Evolutionary conservation across 2,797 vertebrate species (phyloP), one percentile per base, ranked within the genome.

Genomic region (Gadopsis bispinosus): DNA sequence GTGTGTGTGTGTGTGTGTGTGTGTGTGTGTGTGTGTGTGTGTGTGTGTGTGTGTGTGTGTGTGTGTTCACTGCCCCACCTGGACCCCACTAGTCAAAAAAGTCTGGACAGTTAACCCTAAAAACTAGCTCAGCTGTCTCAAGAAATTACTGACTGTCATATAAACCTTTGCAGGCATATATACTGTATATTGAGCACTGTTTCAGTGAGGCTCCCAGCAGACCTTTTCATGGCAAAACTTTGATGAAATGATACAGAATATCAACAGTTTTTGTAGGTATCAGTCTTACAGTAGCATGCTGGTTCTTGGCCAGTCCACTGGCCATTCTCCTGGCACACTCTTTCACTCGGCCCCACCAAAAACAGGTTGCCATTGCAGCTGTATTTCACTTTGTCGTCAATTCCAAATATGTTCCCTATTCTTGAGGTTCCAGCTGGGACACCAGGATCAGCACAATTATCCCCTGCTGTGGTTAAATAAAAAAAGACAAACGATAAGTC

Each of bases 261-360:
- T 58, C 1, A 33, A 29, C 37, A 63, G 35, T 9, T 29, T 56
- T 20, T 33, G 12, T 39, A 19, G 63, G 31, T 69, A 4, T 73
- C 4, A 14, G 20, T 83, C 93, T 94, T 83, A 95, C 94, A 92
- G 83, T 92, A 94, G 69, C 94, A 95, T 10, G 54, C 74, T 8
- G 94, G 94, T 58, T 92, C 94, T 16, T 0, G 56, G 19, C 91
- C 92, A 0, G 88, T 86, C 94, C 94, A 95, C 7, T 90, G 69
- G 76, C 92, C 62, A 1, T 33, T 85, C 75, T 93, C 58, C 70
- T 48, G 85, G 80, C 94, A 95, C 29, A 73, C 47, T 76, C 94
- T 83, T 53, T 89, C 86, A 0, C 2, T 65, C 0, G 93, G 86
- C 5, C 94, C 94, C 53, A 94, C 75, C 69, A 94, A 70, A 67